Evolutionary conservation across 2,113 vertebrate species (phyloP).

Genomic region (Chaetura pelagica): DNA sequence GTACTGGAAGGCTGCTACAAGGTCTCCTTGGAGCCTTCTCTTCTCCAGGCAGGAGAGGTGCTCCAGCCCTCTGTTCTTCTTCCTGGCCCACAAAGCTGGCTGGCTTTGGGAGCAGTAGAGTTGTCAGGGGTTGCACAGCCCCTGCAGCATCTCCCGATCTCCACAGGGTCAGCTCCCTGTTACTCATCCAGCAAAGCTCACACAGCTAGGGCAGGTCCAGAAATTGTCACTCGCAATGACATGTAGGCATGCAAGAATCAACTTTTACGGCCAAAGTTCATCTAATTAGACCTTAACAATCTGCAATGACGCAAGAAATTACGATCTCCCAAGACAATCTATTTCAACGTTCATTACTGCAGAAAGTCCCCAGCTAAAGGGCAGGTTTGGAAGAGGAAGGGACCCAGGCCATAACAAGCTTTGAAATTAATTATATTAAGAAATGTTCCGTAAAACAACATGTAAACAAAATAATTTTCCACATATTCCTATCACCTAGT

Average conservation of each 20-base stretch:
- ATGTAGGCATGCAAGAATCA: not conserved
- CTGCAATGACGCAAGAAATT: not conserved
- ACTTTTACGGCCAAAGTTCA: not conserved
- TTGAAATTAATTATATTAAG: not conserved
- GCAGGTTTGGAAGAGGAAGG: not conserved
- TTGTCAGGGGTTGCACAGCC: not conserved
- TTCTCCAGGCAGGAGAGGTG: too few relatives aligned
- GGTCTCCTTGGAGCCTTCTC: too few relatives aligned
- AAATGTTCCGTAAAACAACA: not conserved
- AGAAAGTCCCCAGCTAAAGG: not conserved
- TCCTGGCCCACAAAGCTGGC: not conserved
- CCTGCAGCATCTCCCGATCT: too few relatives aligned
- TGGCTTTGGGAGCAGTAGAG: not conserved
- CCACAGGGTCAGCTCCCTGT: fast-evolving
- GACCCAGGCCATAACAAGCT: not conserved
- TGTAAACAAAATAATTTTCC: not conserved
- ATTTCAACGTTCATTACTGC: not conserved
- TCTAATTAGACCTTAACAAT: not conserved
- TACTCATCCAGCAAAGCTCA: not conserved
- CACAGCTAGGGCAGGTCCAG: not conserved
- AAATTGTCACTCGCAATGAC: fast-evolving
- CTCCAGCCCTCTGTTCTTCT: too few relatives aligned
- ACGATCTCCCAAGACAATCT: not conserved
- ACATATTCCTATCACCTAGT: not conserved
- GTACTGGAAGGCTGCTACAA: too few relatives aligned